Evolutionary conservation across 2,113 vertebrate species (phyloP).

Genomic region (Pogonocichla stellata): DNA sequence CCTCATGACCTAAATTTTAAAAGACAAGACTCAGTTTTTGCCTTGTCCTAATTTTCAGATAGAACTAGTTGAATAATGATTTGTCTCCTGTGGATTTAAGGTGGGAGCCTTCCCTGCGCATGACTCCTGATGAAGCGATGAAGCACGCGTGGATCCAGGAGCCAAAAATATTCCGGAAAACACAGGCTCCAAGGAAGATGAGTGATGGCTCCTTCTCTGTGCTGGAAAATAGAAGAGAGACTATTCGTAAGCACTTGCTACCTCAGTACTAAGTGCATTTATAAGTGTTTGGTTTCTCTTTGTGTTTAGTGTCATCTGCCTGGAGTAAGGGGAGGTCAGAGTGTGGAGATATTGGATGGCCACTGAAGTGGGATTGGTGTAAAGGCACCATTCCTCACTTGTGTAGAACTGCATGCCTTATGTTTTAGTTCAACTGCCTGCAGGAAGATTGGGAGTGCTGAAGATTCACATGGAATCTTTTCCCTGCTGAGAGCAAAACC

Average conservation of each 20-base stretch:
- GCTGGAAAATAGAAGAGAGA: constrained; percentile 64
- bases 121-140: constrained; percentile 90
- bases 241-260: constrained; percentile 2
- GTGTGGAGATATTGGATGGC: not conserved
- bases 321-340: not conserved
- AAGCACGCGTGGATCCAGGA: constrained; percentile 90
- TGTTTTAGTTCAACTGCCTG: not conserved
- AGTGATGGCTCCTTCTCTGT: constrained; percentile 35
- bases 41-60: not conserved
- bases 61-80: not conserved
- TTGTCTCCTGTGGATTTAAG: constrained; percentile 65
- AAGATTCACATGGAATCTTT: not conserved
- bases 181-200: constrained; percentile 66
- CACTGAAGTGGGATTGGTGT: not conserved
- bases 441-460: not conserved
- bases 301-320: not conserved
- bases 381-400: not conserved
- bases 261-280: not conserved
- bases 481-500: not conserved
- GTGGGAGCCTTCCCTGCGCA: constrained; percentile 89
- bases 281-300: not conserved
- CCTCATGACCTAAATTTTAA: not conserved
- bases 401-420: not conserved
- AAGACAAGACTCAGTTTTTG: not conserved
- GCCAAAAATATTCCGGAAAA: constrained; percentile 75